These are phyloP conservation scores for Lasiurus borealis DNA, from an alignment of 2,113 vertebrate species.

Conservation along the genomic window DNA sequence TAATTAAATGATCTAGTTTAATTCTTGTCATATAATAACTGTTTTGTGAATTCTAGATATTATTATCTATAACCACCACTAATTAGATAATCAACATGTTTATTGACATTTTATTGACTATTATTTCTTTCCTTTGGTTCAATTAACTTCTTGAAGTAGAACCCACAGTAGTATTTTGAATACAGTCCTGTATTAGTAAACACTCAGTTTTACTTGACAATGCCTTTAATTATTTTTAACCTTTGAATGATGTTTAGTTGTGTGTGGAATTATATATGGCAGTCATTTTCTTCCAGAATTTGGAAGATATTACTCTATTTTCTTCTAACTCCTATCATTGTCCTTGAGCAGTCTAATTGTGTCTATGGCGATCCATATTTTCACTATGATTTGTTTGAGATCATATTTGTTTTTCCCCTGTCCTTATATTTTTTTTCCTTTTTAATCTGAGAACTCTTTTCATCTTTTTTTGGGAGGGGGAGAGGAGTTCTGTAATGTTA, in stretches of 20 bases:
- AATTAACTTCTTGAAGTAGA: background rate
- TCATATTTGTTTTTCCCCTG: background rate
- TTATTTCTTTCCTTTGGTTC: background rate
- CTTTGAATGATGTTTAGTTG: slow-evolving; percentile 12
- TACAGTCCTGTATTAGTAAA: background rate
- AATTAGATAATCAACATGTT: background rate
- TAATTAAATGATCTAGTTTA: slow-evolving; percentile 35
- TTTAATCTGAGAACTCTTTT: background rate
- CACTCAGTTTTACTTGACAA: background rate
- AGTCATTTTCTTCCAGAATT: background rate
- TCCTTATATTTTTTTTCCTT: background rate
- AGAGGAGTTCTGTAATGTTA: background rate
- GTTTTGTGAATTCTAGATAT: background rate
- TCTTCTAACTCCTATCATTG: background rate
- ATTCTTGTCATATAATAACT: background rate
- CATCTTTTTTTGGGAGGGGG: background rate
- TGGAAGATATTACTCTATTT: background rate
- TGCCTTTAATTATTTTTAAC: background rate
- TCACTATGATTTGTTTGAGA: background rate
- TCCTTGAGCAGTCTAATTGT: background rate
- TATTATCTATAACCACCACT: background rate
- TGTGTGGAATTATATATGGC: background rate
- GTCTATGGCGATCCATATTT: background rate
- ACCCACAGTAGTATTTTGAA: background rate
- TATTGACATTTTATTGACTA: background rate